Conservation (phyloP, 2,797 vertebrate genomes). For the Syndactyla subalaris region DNA sequence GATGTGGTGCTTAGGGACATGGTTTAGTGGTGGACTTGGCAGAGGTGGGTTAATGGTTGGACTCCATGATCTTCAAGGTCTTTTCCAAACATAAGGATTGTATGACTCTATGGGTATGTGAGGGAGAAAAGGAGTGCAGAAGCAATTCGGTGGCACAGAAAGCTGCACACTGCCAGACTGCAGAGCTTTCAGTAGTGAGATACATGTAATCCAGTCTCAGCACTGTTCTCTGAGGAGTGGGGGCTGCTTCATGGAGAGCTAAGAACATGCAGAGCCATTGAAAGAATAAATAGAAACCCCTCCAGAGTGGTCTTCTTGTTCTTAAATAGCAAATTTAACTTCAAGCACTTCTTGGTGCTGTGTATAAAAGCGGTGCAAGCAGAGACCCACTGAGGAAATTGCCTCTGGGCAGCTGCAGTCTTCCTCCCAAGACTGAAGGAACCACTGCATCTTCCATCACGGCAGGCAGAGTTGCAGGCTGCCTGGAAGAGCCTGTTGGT, state of each 20-base stretch:
- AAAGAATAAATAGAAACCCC: neutral
- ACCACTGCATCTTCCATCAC: neutral
- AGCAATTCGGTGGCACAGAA: neutral
- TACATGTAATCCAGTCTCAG: accelerated
- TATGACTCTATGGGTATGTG: neutral
- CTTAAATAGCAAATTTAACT: neutral
- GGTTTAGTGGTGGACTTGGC: neutral
- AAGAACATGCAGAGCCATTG: neutral
- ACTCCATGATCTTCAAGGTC: neutral
- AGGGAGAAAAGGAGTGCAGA: neutral
- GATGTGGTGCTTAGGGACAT: too few relatives aligned
- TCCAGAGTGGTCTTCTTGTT: neutral
- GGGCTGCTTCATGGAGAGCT: neutral
- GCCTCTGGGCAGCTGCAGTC: neutral
- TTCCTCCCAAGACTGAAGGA: neutral
- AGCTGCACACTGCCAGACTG: neutral
- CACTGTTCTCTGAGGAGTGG: accelerated
- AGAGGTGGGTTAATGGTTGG: neutral
- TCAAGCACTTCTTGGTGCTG: neutral
- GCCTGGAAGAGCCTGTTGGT: neutral
- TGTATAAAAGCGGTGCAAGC: neutral
- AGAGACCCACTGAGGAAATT: neutral
- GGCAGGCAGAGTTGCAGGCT: neutral
- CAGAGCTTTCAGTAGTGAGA: neutral
- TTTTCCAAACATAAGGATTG: neutral